These are phyloP conservation scores for Encarsia formosa DNA, from an alignment of 2,888 invertebrate species.

Conservation along the genomic window DNA sequence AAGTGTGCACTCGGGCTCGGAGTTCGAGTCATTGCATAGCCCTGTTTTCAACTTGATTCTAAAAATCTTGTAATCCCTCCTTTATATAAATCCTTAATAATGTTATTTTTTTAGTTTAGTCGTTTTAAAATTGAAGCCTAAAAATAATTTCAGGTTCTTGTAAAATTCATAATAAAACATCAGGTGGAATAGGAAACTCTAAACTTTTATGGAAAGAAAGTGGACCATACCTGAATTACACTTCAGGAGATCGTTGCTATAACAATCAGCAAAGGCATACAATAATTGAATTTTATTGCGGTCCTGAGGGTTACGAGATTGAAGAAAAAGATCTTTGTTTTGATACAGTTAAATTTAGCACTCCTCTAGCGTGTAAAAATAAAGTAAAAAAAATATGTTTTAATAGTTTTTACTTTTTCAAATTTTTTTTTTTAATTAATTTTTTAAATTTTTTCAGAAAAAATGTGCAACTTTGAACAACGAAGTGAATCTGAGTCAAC, in stretches of 20 bases:
- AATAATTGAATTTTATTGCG: conserved; percentile 40
- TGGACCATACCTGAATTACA: conserved; percentile 46
- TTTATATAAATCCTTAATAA: too few relatives aligned
- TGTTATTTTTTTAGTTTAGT: too few relatives aligned
- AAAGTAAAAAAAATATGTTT: conserved; percentile 24
- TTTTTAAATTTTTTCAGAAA: conserved; percentile 16
- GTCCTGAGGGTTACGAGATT: conserved; percentile 31
- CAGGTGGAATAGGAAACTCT: conserved; percentile 39
- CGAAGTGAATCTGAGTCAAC: conserved; percentile 33
- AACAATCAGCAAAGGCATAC: conserved; percentile 35
- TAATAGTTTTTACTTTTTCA: neutral
- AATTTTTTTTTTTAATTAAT: conserved; percentile 5
- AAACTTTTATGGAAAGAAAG: conserved; percentile 40
- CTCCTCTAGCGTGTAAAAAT: conserved; percentile 34
- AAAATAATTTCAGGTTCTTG: conserved; percentile 37
- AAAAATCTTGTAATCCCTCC: too few relatives aligned
- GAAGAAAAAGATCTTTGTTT: conserved; percentile 36
- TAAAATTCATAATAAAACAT: conserved; percentile 28
- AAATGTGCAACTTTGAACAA: conserved; percentile 35
- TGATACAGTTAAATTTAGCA: conserved; percentile 39
- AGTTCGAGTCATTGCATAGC: too few relatives aligned
- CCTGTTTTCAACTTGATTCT: too few relatives aligned
- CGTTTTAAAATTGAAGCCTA: too few relatives aligned
- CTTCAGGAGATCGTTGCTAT: conserved; percentile 38
- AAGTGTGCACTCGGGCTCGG: too few relatives aligned